These are phyloP conservation scores for Hydropotes inermis DNA, from an alignment of 2,113 vertebrate species.

Conservation along the genomic window DNA sequence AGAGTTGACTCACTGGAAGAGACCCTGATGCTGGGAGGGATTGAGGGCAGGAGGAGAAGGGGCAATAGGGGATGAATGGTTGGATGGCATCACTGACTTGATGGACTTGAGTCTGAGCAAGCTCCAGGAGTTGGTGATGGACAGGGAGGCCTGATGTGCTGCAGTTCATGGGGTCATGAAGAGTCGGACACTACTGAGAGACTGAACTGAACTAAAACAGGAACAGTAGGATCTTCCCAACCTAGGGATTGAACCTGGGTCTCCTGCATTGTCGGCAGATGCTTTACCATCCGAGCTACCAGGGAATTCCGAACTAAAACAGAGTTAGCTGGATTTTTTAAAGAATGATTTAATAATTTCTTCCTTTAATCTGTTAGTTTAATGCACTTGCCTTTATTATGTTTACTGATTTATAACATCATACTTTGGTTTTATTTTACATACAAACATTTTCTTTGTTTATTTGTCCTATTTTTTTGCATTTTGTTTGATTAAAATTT, in stretches of 20 bases:
- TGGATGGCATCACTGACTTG: neutral
- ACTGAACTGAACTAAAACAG: neutral
- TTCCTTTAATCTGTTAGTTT: neutral
- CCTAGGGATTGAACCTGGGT: too few species aligned
- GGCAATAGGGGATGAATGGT: neutral
- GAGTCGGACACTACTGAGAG: fast-evolving
- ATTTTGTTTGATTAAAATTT: neutral
- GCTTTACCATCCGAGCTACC: too few species aligned
- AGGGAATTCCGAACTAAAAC: neutral
- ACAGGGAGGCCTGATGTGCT: neutral
- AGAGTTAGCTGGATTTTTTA: neutral
- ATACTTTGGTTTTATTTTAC: neutral
- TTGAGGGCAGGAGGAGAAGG: neutral
- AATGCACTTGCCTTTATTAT: neutral
- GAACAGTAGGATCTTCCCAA: neutral
- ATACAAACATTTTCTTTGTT: neutral
- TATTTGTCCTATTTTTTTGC: neutral
- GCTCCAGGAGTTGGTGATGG: neutral
- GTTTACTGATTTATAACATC: neutral
- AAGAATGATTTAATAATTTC: neutral
- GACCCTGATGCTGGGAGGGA: neutral
- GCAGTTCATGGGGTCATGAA: neutral
- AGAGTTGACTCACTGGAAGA: neutral
- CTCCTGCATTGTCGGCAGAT: too few species aligned
- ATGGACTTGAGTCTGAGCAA: neutral